Conservation (phyloP, 1,140 invertebrate genomes). For the Saccostrea cuccullata region DNA sequence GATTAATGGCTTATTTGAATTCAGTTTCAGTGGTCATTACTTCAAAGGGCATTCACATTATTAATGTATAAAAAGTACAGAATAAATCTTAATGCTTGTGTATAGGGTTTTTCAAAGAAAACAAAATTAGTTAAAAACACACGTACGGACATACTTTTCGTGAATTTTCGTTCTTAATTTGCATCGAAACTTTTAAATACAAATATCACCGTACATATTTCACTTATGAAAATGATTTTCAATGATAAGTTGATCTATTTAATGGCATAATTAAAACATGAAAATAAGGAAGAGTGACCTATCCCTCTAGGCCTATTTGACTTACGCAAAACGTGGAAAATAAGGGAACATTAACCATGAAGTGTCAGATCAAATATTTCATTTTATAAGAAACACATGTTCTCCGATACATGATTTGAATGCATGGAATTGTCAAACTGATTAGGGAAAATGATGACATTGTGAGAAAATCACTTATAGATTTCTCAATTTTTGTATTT, state of each 20-base stretch:
- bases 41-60: conserved; percentile 3
- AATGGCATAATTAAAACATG: neutral
- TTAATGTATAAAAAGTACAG: neutral
- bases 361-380: neutral
- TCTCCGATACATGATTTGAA: neutral
- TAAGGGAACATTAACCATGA: neutral
- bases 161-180: too few species aligned
- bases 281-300: neutral
- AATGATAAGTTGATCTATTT: neutral
- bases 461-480: too few species aligned
- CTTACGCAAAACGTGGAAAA: neutral
- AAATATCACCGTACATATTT: too few species aligned
- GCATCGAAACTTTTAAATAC: too few species aligned
- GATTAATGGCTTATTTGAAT: neutral
- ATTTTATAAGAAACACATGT: conserved; percentile 10
- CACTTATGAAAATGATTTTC: too few species aligned
- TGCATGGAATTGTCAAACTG: too few species aligned
- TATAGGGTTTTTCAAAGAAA: too few species aligned
- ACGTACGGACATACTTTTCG: too few species aligned
- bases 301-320: neutral
- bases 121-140: too few species aligned
- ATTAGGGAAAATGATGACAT: too few species aligned
- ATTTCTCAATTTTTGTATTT: too few species aligned
- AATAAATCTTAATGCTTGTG: too few species aligned
- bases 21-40: neutral